A percentile compares a stretch with the other conserved stretches of the same genome.
These are phyloP conservation scores for Argyrosomus japonicus DNA, from an alignment of 2,113 vertebrate genomes.

Conservation along the genomic window DNA sequence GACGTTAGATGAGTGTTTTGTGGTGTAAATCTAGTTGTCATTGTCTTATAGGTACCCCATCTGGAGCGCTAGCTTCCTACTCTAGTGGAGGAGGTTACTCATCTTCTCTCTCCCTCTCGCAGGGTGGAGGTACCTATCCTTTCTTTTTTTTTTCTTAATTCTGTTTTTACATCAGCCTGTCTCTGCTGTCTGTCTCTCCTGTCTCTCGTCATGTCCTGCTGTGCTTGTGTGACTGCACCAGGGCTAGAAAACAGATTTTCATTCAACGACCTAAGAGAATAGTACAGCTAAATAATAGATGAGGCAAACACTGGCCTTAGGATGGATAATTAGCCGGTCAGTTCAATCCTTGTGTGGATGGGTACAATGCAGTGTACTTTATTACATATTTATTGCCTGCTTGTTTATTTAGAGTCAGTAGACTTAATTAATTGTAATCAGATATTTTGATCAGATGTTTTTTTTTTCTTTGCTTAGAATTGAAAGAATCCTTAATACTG, in stretches of 20 bases:
- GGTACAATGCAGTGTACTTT: neutral
- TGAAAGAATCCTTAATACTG: neutral
- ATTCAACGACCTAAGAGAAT: neutral
- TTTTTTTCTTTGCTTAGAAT: neutral
- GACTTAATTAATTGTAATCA: neutral
- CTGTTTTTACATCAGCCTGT: conserved; percentile 21
- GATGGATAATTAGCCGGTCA: neutral
- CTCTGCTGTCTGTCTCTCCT: conserved; percentile 18
- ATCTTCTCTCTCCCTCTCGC: conserved; percentile 83
- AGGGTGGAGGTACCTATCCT: conserved; percentile 81
- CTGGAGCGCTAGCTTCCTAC: conserved; percentile 84
- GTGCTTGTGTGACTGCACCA: neutral
- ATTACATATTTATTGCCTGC: neutral
- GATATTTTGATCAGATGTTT: neutral
- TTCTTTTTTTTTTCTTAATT: conserved; percentile 8
- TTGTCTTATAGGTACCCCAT: conserved; percentile 82
- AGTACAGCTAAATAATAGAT: neutral
- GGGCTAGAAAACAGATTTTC: neutral
- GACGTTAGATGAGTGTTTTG: conserved; percentile 15
- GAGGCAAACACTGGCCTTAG: neutral
- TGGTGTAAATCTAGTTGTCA: conserved; percentile 49
- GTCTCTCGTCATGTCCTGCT: conserved; percentile 15
- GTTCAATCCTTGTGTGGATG: neutral
- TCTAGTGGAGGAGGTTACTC: conserved; percentile 85
- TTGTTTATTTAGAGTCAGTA: neutral